phyloP scores from a whole-genome alignment of 1,140 invertebrate genomes.

The Drosophila melanica region DNA sequence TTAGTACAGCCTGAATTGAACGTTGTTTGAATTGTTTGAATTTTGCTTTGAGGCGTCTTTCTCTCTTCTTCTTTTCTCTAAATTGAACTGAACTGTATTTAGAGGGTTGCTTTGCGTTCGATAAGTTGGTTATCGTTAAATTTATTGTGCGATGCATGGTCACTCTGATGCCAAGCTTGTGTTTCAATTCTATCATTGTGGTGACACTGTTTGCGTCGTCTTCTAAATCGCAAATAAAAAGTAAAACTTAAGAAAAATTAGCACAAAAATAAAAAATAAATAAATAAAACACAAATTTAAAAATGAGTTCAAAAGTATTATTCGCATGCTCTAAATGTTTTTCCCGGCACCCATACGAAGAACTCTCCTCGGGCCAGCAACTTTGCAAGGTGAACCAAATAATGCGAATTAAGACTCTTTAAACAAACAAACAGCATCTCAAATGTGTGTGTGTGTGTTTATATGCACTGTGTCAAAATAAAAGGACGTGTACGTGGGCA shows the following conservation, averaged over 20 bases:
- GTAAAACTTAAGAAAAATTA: conserved; percentile 35
- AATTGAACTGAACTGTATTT: conserved; percentile 54
- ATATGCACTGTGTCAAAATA: conserved; percentile 33
- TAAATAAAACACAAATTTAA: conserved; percentile 50
- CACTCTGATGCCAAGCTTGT: conserved; percentile 11
- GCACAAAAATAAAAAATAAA: conserved; percentile 31
- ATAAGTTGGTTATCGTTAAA: conserved; percentile 37
- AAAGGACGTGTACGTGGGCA: conserved; percentile 27
- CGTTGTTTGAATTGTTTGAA: conserved; percentile 68
- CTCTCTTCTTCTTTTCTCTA: conserved; percentile 15
- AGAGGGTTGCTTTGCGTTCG: conserved; percentile 47
- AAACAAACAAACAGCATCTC: conserved; percentile 44
- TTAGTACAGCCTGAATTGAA: conserved; percentile 63
- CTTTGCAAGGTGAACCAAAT: conserved; percentile 93
- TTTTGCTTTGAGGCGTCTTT: conserved; percentile 53
- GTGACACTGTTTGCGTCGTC: conserved; percentile 54
- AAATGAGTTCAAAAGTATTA: conserved; percentile 86
- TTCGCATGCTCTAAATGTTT: conserved; percentile 98
- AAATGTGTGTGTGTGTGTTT: conserved; percentile 18
- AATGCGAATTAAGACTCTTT: conserved; percentile 38
- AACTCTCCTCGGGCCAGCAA: conserved; percentile 96
- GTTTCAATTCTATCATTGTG: conserved; percentile 22
- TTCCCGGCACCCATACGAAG: conserved; percentile 96
- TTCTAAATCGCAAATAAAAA: conserved; percentile 56
- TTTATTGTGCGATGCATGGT: neutral